Evolutionary conservation across 2,888 invertebrate species (phyloP).

Genomic region (Andrena flavipes): DNA sequence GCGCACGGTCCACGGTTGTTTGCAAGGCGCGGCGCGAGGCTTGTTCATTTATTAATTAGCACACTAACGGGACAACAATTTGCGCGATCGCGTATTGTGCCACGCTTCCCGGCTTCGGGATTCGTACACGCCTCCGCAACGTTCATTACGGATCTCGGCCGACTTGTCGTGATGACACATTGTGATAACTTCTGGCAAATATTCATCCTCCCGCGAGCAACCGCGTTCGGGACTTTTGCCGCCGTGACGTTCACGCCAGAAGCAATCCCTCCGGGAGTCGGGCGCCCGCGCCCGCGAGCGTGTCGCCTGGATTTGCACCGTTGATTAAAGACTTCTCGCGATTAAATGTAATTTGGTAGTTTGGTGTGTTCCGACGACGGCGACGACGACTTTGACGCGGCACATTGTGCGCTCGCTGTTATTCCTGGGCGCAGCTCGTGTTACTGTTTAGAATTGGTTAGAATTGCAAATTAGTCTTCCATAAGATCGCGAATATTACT

Average conservation of each 20-base stretch:
- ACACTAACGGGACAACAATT: slow-evolving; percentile 45
- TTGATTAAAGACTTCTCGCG: slow-evolving; percentile 57
- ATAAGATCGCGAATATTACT: neutral
- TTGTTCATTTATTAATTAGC: slow-evolving; percentile 44
- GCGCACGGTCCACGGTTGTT: neutral
- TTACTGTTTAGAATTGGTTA: neutral
- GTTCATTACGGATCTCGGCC: slow-evolving; percentile 70
- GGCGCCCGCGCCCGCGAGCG: slow-evolving; percentile 20
- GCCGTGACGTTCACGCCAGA: slow-evolving; percentile 23
- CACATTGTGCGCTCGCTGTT: slow-evolving; percentile 5
- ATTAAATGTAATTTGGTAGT: slow-evolving; percentile 55
- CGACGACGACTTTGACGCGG: slow-evolving; percentile 25
- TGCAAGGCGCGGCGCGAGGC: neutral
- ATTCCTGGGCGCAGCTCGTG: neutral
- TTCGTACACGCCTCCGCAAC: slow-evolving; percentile 40
- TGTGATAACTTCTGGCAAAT: slow-evolving; percentile 74
- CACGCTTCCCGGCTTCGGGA: slow-evolving; percentile 31
- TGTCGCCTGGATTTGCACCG: slow-evolving; percentile 38
- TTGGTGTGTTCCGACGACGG: slow-evolving; percentile 17
- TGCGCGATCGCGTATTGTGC: slow-evolving; percentile 48
- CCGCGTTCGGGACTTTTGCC: slow-evolving; percentile 46
- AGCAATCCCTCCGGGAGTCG: slow-evolving; percentile 50
- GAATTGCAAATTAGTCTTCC: neutral
- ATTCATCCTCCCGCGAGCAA: slow-evolving; percentile 55
- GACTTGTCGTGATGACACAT: slow-evolving; percentile 70